Base-by-base conservation (phyloP, 2,888 invertebrate genomes). In the Crocallis elinguaria region DNA sequence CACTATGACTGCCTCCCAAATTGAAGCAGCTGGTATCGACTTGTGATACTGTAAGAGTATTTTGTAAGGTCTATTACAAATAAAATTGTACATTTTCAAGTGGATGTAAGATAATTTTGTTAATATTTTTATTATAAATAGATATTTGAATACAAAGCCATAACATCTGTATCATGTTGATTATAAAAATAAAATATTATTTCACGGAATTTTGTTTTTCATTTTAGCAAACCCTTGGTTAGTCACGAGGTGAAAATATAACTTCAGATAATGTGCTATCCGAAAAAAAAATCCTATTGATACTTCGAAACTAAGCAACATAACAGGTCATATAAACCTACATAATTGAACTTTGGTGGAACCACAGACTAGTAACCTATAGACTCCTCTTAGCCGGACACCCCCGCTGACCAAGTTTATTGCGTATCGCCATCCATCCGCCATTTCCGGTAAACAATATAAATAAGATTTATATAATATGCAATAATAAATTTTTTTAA, bases 121-220 rank as follows among this genome's bases (percentile, higher is more conserved):
- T 90, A 88, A 90, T 89, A 90, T 88, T 90, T 89, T 90, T 89
- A 90, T 86, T 88, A 87, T 85, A 82, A 53, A 86, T 87, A 88
- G 82, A 87, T 58, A 87, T 89, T 89, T 89, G 84, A 88, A 88
- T 88, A 88, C 83, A 86, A 89, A 89, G 88, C 89, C 89, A 88
- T 90, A 89, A 88, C 88, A 88, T 87, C 88, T 90, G 90, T 90
- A 89, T 88, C 86, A 87, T 88, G 89, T 90, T 90, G 86, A 86
- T 82, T 84, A 87, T 86, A 80, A 87, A 82, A 87, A 87, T 88
- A 88, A 88, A 90, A 86, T 86, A 80, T 84, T 78, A 85, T 79
- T 79, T 84, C 84, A 75, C 77, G 69, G 62, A 73, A 39, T 23
- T 30, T 19, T 30, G 14, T 13, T 62, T 63, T 60, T 42, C 17